Evolutionary conservation across 37 sponge, comb jelly and placozoan genomes (phyloP), one percentile per base, ranked within the genome.

Genomic region (Diacarnus erythraeanus): DNA sequence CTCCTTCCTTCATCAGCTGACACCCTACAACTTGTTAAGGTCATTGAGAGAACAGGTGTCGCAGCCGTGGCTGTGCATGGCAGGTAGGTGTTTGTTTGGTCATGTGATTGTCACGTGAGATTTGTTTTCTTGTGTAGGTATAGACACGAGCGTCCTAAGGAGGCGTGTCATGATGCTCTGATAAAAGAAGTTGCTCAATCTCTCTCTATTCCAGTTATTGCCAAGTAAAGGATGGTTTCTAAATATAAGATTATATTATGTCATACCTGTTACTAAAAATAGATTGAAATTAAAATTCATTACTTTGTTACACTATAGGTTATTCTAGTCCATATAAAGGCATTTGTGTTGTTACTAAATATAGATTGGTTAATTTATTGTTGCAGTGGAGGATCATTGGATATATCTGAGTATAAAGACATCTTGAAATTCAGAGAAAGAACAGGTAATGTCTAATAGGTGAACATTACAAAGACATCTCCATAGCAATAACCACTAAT

Each of bases 31-130:
- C 88, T 98, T 64, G 93, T 91, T 20, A 87, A 70, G 65, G 42
- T 93, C 69, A 94, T 98, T 59, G 97, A 89, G 57, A 78, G 81
- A 65, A 96, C 99, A 23, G 99, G 99, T 57, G 95, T 96, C n/a
- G 80, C 88, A 33, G 99, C 99, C 29, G 40, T 98, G 12, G 85
- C 88, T n/a, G 84, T 98, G 0, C 99, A 98, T 59, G 99, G 99
- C 36, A 77, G 99, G 86, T 87, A 68, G 6, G 40, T n/a, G 8
- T 8, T 31, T 22, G 2, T 18, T 8, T 43, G 12, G 51, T 47
- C 51, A 47, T 12, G 12, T 47, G 51, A 15, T 47, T 15, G 51
- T 47, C 51, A 27, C 31, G 20, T 29, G 31, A 63, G 64, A 61
- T 15, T 61, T 23, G 9, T 29, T 61, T 61, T 8, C 64, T 29